These are phyloP conservation scores for Trissolcus basalis DNA, from an alignment of 1,140 invertebrate species.

Conservation along the genomic window DNA sequence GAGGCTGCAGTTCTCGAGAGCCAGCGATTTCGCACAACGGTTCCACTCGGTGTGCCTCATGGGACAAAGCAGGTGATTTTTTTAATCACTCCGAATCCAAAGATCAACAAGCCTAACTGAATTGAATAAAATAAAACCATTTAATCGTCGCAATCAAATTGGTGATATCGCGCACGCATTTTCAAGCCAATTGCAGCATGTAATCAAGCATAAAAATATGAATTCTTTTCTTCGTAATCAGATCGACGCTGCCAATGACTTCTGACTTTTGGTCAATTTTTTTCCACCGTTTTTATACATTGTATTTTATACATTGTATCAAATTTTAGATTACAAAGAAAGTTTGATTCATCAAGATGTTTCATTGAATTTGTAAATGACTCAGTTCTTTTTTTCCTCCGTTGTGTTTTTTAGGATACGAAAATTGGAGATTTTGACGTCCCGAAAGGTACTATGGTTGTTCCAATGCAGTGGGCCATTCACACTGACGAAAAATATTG, in stretches of 20 bases:
- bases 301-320: too few species aligned
- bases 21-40: conserved; percentile 86
- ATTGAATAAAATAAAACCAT: conserved; percentile 22
- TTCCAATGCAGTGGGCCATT: conserved; percentile 89
- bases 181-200: conserved; percentile 37
- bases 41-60: conserved; percentile 90
- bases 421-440: conserved; percentile 77
- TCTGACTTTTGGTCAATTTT: conserved; percentile 22
- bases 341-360: too few species aligned
- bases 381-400: too few species aligned
- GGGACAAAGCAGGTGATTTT: conserved; percentile 81
- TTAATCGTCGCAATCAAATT: conserved; percentile 46
- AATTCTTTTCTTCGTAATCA: conserved; percentile 49
- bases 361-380: too few species aligned
- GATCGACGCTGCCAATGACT: conserved; percentile 45
- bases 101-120: conserved; percentile 34
- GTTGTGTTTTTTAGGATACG: conserved; percentile 77
- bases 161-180: conserved; percentile 34
- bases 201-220: conserved; percentile 47
- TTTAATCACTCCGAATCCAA: conserved; percentile 24
- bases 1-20: conserved; percentile 84
- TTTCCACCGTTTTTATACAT: conserved; percentile 19
- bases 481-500: conserved; percentile 86
- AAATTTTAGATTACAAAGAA: too few species aligned
- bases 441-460: conserved; percentile 80